phyloP scores from a whole-genome alignment of 2,113 vertebrate genomes.

The Silurus asotus region DNA sequence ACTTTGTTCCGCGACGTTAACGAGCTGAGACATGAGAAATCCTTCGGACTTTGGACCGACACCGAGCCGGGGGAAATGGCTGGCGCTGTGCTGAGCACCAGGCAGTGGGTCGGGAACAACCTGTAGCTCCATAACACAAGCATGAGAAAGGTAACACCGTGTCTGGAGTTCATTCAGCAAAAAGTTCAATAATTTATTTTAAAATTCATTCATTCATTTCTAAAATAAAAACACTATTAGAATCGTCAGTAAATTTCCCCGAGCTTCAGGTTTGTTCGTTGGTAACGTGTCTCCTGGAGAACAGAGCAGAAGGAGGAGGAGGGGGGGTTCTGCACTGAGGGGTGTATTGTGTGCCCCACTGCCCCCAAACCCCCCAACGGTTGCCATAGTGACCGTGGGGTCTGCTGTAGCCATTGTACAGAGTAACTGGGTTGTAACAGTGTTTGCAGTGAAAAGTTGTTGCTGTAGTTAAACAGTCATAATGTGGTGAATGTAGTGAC shows the following conservation, averaged over 20 bases:
- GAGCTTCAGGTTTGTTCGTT: not conserved
- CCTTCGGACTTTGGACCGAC: constrained; percentile 48
- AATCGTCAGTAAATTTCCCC: not conserved
- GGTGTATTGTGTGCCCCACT: constrained; percentile 65
- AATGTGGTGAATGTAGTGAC: too few species aligned
- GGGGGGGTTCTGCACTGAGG: constrained; percentile 44
- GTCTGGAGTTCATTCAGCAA: not conserved
- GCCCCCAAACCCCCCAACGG: constrained; percentile 58
- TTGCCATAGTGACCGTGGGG: constrained; percentile 72
- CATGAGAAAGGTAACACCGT: constrained; percentile 49
- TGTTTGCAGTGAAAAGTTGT: not conserved
- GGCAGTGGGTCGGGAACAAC: constrained; percentile 55
- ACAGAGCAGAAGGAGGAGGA: constrained; percentile 41
- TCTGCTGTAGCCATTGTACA: not conserved
- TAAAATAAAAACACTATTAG: too few species aligned
- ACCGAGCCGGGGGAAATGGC: constrained; percentile 50
- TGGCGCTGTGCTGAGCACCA: constrained; percentile 53
- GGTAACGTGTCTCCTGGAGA: not conserved
- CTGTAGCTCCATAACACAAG: constrained; percentile 31
- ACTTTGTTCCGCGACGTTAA: constrained; percentile 53
- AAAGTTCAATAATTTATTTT: not conserved
- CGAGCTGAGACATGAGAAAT: constrained; percentile 24
- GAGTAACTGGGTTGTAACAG: not conserved
- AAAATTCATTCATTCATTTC: not conserved
- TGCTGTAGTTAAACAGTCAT: not conserved